Evolutionary conservation across 2,888 invertebrate genomes (phyloP), one percentile per base, ranked within the genome.

Genomic region (Tillus elongatus): DNA sequence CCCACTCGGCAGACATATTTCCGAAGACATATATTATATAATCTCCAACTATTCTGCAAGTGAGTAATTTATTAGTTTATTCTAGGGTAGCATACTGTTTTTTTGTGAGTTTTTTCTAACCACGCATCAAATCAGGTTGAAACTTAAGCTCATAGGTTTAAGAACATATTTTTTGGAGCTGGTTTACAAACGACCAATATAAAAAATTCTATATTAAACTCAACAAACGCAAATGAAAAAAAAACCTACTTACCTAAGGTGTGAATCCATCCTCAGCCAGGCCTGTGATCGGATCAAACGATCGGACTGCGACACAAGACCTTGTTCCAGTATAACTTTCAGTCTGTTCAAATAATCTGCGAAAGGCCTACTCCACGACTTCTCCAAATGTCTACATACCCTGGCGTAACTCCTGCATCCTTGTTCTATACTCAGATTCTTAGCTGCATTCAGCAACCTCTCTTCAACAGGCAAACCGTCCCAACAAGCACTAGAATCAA

Each of bases 401-500:
- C 70, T 70, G 1, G 75, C 69, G 53, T 89, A 89, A 42, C 87
- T 81, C 38, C 78, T 75, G 59, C 91, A 90, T 0, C 87, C 81
- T 57, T 85, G 83, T 43, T 90, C 88, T 0, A 88, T 77, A 1
- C 83, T 78, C 24, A 92, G 70, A 40, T 80, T 75, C 42, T 83
- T 83, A 1, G 90, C 80, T 0, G 90, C 83, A 8, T 79, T 73
- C 12, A 84, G 67, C 43, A 93, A 72, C 48, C 86, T 80, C 40
- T 87, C 83, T 57, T 89, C 87, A 8, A 93, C 66, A 1, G 82
- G 72, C 16, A 77, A 75, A 37, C 85, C 77, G 54, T 82, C 82
- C 71, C 82, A 79, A 4, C 79, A 79, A 42, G 82, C 69, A 43
- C 82, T 82, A 51, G 75, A 73, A 14, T 82, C 81, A 30, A 84